Evolutionary conservation across 1,140 invertebrate species (phyloP), one percentile per base, ranked within the genome.

Genomic region (Aphaenogaster floridana): DNA sequence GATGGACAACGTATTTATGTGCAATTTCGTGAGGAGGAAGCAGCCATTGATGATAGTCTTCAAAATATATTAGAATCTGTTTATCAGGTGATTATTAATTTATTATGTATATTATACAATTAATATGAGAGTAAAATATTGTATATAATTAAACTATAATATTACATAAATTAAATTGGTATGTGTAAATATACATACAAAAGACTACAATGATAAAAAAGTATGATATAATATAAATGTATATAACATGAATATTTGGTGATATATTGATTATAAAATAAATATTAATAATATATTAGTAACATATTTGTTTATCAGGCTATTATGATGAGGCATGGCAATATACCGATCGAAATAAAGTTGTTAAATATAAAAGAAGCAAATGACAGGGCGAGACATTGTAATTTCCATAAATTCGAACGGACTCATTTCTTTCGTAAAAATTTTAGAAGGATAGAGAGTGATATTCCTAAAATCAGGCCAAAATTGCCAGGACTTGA

Each of bases 51-150:
- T 45, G 89, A 95, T 72, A 90, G 92, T 7, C 96, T 97, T 2
- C 97, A 97, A 1, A 96, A 96, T 94, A 96, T 98, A 85, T 93
- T 96, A 7, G 95, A 97, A 17, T 96, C 97, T 34, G 97, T 99
- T 0, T 99, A 98, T 69, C 94, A 97, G 97, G 89, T 97, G 13
- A 80, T 52, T 68, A 68, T 42, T 42, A 39, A 80, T 80, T 48
- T 80, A 68, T 34, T 59, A 61, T 61, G 13, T 42, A 17, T 8
- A 7, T 15, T 61, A 77, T 36, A 21, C 61, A 61, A 54, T n/a
- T 4, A 74, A 72, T 3, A 39, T 3, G 6, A 34, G 42, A 45
- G 28, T 11, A 5, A 57, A 7, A 8, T 59, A 59, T 28, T 52
- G 15, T 36, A 11, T 42, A n/a, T 11, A 42, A 66, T 66, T n/a